A percentile compares a stretch with the other conserved stretches of the same genome.
These are phyloP conservation scores for Seriola dumerili DNA, from an alignment of 2,113 vertebrate genomes.

Conservation along the genomic window DNA sequence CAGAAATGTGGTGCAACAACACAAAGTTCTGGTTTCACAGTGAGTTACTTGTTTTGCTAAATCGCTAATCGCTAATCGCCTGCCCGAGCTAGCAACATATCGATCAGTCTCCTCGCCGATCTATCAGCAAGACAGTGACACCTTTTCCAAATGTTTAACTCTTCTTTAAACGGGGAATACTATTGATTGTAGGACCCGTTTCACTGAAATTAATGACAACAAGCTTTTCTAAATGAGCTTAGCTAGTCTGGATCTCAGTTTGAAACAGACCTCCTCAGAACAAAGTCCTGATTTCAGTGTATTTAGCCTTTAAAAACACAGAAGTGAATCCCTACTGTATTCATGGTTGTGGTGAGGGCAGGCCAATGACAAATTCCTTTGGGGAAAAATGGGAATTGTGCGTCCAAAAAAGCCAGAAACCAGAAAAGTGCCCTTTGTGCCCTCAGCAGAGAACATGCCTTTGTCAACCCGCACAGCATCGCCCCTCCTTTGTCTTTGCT, in stretches of 20 bases:
- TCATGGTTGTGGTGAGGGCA: neutral
- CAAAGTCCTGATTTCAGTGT: neutral
- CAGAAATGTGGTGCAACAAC: no score
- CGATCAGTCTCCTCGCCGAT: no score
- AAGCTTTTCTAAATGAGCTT: neutral
- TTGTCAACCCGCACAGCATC: neutral
- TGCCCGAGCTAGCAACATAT: no score
- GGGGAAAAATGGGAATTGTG: neutral
- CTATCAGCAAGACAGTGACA: no score
- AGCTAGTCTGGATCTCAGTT: neutral
- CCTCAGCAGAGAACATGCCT: neutral
- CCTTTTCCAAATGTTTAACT: no score
- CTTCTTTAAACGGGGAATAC: no score
- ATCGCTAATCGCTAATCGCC: no score
- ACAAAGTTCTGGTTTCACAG: no score
- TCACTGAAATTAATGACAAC: neutral
- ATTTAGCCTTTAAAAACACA: neutral
- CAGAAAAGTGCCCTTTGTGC: constrained; percentile 15
- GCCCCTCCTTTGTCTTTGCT: constrained; percentile 25
- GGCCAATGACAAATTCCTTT: neutral
- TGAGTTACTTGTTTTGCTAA: no score
- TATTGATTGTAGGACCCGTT: neutral
- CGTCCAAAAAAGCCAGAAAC: neutral
- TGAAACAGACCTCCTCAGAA: no score
- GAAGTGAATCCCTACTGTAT: no score